Evolutionary conservation across 2,113 vertebrate genomes (phyloP), one percentile per base, ranked within the genome.

Genomic region (Puntigrus tetrazona): DNA sequence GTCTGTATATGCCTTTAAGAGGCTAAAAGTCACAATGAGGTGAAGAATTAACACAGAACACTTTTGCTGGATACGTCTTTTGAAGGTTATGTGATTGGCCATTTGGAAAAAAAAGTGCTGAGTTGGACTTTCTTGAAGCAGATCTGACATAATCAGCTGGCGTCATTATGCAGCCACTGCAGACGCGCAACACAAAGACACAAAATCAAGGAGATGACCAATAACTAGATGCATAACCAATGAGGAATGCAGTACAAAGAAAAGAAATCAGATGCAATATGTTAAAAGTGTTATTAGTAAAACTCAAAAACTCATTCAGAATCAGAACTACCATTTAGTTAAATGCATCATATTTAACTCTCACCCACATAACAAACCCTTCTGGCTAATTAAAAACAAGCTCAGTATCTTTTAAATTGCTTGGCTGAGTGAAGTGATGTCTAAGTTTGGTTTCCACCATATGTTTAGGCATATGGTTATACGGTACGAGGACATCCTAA

Each of bases 391-490:
- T 85, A 85, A 34, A 65, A 38, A 41, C 41, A 84, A 31, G 45
- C 36, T 55, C 65, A 36, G 50, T 70, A 79, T 61, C 27, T 47
- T 85, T 43, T 50, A 75, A 50, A 61, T 43, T 76, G 72, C 72
- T 76, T 59, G 27, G 70, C 27, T 57, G 36, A 63, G 52, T 63
- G 10, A 2, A 69, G 59, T 75, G 84, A 72, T 85, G 57, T 82
- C 76, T 85, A 27, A 61, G 67, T 85, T 78, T 85, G 74, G 22
- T 76, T 79, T 70, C 47, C 34, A 43, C 84, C 84, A 85, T 85
- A 83, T 79, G 84, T 83, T 85, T 78, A 77, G 38, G 41, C 86
- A 87, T 86, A 85, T 85, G 80, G 57, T 82, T 72, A 57, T 63
- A 52, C 5, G 5, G 18, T 61, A 52, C 38, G 6, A 73, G 52